Base-by-base conservation (phyloP, 2,888 invertebrate species). In the Drosophila setosimentum region DNA sequence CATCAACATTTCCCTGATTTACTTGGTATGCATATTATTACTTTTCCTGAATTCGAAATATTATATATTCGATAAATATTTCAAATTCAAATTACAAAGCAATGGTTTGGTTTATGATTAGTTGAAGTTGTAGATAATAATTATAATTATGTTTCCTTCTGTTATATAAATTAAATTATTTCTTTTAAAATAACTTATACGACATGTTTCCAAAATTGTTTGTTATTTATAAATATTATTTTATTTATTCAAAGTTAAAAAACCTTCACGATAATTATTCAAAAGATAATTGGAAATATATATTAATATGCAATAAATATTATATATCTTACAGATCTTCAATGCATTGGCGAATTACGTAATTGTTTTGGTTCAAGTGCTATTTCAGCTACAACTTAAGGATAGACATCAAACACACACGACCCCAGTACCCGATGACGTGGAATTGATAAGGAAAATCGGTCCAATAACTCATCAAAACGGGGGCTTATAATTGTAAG, bases 291-390 rank as follows among this genome's bases (percentile, higher is more conserved):
- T 40, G 18, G 1, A 21, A 21, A 42, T 42, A 42, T 21, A 42
- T 42, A 11, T 42, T 1, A 42, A 6, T 42, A 21, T 21, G 21
- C 42, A 13, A 42, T 24, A 49, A 27, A 18, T 18, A 27, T 27
- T 3, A 49, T 5, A 27, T 18, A 27, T 13, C 10, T 49, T 29
- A 62, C 64, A 93, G 92, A 73, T 91, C 13, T 72, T 91, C 29
- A 84, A 91, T 59, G 89, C 82, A 18, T 79, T 92, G 61, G 82
- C 82, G 0, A 92, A 91, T 66, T 92, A 92, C 63, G 90, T 92
- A 16, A 69, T 92, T 18, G 79, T 92, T 24, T 58, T 92, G 40
- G 90, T 92, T 21, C 92, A 92, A 66, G 49, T 93, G 37, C 86
- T 92, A 16, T 89, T 91, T 16, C 93, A 92, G 57, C 78, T 83